Percentiles rank a stretch among this genome's conserved stretches.
Conservation (phyloP, 2,113 vertebrate genomes). For the Trichechus manatus region DNA sequence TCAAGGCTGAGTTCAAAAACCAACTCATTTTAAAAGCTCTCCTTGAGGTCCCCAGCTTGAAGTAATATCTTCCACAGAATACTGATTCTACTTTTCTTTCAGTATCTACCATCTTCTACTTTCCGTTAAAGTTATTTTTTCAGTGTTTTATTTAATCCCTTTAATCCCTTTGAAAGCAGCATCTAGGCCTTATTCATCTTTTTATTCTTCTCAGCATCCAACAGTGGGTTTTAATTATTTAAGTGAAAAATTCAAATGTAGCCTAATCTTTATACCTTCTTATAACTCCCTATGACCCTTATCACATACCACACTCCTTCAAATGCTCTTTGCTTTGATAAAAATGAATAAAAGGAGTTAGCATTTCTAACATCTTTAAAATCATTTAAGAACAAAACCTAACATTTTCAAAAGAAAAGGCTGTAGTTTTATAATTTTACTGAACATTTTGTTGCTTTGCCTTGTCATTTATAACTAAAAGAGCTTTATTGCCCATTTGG, state of each 20-base stretch:
- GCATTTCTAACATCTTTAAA: conserved; percentile 24
- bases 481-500: background rate
- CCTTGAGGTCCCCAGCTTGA: background rate
- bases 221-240: conserved; percentile 74
- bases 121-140: conserved; percentile 64
- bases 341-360: conserved; percentile 34
- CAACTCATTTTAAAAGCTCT: conserved; percentile 35
- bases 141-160: conserved; percentile 49
- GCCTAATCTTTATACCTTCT: conserved; percentile 60
- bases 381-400: background rate
- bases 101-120: background rate
- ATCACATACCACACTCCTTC: conserved; percentile 21
- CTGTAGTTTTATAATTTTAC: background rate
- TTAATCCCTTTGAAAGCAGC: conserved; percentile 68
- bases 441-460: conserved; percentile 6
- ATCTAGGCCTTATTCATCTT: conserved; percentile 63
- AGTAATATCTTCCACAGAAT: conserved; percentile 40
- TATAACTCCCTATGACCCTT: conserved; percentile 30
- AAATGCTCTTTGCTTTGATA: conserved; percentile 17
- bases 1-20: conserved; percentile 25
- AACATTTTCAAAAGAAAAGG: conserved; percentile 50
- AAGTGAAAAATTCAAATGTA: conserved; percentile 78
- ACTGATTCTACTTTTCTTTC: conserved; percentile 18
- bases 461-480: conserved; percentile 50
- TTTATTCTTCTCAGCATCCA: conserved; percentile 65